These are phyloP conservation scores for Pseudotriccus pelzelni DNA, from an alignment of 2,797 vertebrate genomes.

Conservation along the genomic window DNA sequence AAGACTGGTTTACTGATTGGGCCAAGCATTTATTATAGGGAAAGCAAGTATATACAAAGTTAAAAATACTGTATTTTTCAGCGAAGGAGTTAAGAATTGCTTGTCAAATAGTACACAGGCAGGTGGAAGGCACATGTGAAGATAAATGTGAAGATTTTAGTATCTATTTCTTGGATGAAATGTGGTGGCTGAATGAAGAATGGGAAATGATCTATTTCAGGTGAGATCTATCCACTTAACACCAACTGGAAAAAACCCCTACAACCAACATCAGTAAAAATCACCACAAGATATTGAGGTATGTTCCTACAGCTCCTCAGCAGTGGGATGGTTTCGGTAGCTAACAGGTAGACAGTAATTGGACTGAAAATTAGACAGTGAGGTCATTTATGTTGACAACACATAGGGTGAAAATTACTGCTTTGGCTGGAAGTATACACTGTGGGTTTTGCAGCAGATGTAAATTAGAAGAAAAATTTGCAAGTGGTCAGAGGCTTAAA, in stretches of 20 bases:
- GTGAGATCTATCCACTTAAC: not conserved
- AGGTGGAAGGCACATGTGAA: not conserved
- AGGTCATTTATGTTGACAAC: not conserved
- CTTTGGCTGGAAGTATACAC: not conserved
- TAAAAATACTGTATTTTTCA: not conserved
- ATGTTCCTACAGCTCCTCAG: not conserved
- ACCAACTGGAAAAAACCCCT: not conserved
- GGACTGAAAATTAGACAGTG: conserved; percentile 12
- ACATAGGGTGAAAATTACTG: conserved; percentile 7
- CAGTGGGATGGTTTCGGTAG: not conserved
- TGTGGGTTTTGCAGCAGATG: not conserved
- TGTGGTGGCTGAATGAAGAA: not conserved
- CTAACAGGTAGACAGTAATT: conserved; percentile 13
- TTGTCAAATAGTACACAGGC: not conserved
- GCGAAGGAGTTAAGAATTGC: not conserved
- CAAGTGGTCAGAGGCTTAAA: not conserved
- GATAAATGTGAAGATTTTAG: not conserved
- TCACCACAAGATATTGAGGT: not conserved
- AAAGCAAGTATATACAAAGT: not conserved
- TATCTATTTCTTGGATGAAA: not conserved
- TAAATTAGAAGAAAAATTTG: conserved; percentile 2
- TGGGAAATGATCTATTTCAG: not conserved
- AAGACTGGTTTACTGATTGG: not conserved
- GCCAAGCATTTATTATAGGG: not conserved
- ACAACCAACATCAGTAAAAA: not conserved